phyloP scores from a whole-genome alignment of 2,888 invertebrate species.

The Pyrrhosoma nymphula region DNA sequence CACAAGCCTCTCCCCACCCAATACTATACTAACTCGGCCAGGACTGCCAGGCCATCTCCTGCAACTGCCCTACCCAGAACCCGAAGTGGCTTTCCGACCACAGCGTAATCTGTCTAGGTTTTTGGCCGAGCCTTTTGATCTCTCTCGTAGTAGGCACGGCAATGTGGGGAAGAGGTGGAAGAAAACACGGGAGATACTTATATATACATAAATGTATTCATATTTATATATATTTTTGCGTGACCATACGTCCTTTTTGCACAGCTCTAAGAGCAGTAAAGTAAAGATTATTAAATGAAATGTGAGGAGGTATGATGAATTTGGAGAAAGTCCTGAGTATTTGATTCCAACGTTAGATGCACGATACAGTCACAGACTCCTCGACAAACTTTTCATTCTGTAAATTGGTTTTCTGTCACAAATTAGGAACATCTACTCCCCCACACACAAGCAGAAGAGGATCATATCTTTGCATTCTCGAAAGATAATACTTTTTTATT shows the following conservation, averaged over 20 bases:
- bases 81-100: slow-evolving; percentile 65
- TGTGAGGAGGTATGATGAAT: background rate
- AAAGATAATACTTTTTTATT: too few species aligned
- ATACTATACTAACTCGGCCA: slow-evolving; percentile 18
- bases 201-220: too few species aligned
- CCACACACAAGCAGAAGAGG: too few species aligned
- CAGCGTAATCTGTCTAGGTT: slow-evolving; percentile 65
- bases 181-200: background rate
- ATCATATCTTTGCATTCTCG: too few species aligned
- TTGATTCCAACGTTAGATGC: too few species aligned
- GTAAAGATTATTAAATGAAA: background rate
- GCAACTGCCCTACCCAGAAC: background rate
- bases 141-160: slow-evolving; percentile 15
- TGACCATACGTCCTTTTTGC: background rate
- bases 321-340: background rate
- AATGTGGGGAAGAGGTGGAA: background rate
- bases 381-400: too few species aligned
- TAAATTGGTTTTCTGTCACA: too few species aligned
- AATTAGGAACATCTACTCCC: too few species aligned
- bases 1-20: background rate
- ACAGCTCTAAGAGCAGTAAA: background rate
- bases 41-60: background rate
- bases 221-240: too few species aligned
- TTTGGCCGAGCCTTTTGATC: slow-evolving; percentile 43
- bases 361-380: too few species aligned